Evolutionary conservation across 1,140 invertebrate species (phyloP).

Genomic region (Drosophila lini): DNA sequence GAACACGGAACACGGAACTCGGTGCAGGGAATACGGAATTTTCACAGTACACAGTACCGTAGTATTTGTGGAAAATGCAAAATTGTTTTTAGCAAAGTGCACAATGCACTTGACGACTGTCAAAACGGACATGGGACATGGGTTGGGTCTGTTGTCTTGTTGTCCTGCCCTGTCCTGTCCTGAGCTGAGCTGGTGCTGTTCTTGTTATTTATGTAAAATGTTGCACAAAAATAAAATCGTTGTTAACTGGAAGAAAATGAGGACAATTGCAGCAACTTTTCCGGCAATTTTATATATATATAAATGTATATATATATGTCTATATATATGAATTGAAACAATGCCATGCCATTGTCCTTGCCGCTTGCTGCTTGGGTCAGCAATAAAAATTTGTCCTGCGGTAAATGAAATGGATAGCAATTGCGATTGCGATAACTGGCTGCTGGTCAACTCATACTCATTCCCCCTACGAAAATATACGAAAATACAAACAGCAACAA

Average conservation of each 20-base stretch:
- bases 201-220: conserved; percentile 66
- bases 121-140: conserved; percentile 63
- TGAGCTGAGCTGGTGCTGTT: conserved; percentile 6
- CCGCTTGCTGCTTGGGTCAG: conserved; percentile 66
- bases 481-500: background rate
- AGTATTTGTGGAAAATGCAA: conserved; percentile 34
- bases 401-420: conserved; percentile 81
- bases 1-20: background rate
- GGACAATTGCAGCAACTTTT: conserved; percentile 79
- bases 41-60: background rate
- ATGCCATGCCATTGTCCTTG: conserved; percentile 59
- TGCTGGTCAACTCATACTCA: conserved; percentile 20
- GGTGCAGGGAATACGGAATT: background rate
- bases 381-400: conserved; percentile 82
- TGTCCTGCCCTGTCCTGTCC: background rate
- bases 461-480: conserved; percentile 4
- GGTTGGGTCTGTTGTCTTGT: conserved; percentile 19
- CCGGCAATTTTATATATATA: conserved; percentile 65
- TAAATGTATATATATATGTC: background rate
- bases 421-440: conserved; percentile 75
- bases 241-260: conserved; percentile 78
- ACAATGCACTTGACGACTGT: conserved; percentile 81
- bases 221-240: conserved; percentile 69
- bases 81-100: conserved; percentile 82
- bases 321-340: conserved; percentile 57